Conservation (phyloP, 1,140 invertebrate genomes). For the Hesperophylax magnus region DNA sequence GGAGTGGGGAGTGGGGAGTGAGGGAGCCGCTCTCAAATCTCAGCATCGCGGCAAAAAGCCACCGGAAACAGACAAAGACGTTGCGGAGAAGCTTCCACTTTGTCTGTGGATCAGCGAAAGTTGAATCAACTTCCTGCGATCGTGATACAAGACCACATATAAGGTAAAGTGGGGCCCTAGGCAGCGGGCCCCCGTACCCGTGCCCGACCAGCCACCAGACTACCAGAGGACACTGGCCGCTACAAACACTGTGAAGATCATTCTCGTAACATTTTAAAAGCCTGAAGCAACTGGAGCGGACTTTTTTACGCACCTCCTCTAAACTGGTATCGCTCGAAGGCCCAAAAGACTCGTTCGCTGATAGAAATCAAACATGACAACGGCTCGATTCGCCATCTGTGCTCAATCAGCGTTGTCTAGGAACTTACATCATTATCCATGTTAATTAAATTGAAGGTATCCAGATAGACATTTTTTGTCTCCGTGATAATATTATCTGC, state of each 20-base stretch:
- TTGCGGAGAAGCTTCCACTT: slow-evolving; percentile 7
- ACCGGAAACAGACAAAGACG: slow-evolving; percentile 21
- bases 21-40: not conserved
- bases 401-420: slow-evolving; percentile 9
- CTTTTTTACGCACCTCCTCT: slow-evolving; percentile 4
- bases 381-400: slow-evolving; percentile 31
- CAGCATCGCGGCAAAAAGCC: not conserved
- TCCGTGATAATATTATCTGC: too few relatives aligned
- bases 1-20: not conserved
- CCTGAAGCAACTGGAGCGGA: not conserved
- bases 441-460: slow-evolving; percentile 9
- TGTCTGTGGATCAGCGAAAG: slow-evolving; percentile 29
- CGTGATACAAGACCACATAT: slow-evolving; percentile 2
- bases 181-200: too few relatives aligned
- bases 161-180: slow-evolving; percentile 6
- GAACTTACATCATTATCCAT: slow-evolving; percentile 28
- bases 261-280: not conserved
- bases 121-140: slow-evolving; percentile 29
- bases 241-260: not conserved
- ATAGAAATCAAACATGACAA: slow-evolving; percentile 33
- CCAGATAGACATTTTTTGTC: not conserved
- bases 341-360: not conserved
- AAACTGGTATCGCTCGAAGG: slow-evolving; percentile 17
- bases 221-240: not conserved
- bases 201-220: too few relatives aligned